phyloP scores from a whole-genome alignment of 2,888 invertebrate genomes.

The Melieria crassipennis region DNA sequence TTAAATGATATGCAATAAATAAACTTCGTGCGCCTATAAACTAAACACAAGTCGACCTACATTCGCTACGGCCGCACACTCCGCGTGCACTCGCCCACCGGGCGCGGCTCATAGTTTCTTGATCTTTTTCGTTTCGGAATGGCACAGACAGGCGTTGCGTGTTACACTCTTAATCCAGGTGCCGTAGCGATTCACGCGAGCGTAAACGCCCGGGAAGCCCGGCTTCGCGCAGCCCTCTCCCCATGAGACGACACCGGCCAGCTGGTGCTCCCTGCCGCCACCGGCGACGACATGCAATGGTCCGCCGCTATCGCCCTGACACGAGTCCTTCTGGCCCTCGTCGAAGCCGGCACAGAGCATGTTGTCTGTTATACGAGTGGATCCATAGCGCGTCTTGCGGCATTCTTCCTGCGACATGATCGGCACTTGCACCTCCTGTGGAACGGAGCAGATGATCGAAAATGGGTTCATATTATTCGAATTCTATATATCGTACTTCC shows the following conservation, averaged over 20 bases:
- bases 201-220: slow-evolving; percentile 82
- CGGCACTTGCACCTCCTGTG: slow-evolving; percentile 79
- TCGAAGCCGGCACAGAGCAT: slow-evolving; percentile 63
- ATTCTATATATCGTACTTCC: too few species aligned
- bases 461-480: neutral
- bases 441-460: too few species aligned
- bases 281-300: slow-evolving; percentile 59
- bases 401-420: slow-evolving; percentile 73
- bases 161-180: slow-evolving; percentile 77
- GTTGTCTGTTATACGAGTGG: slow-evolving; percentile 62
- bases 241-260: slow-evolving; percentile 77
- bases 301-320: slow-evolving; percentile 65
- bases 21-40: slow-evolving; percentile 20
- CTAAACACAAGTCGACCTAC: slow-evolving; percentile 6
- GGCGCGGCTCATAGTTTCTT: slow-evolving; percentile 46
- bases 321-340: slow-evolving; percentile 63
- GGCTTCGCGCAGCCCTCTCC: slow-evolving; percentile 67
- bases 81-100: neutral
- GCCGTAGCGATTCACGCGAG: slow-evolving; percentile 79
- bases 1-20: slow-evolving; percentile 32
- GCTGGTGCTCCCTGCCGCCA: slow-evolving; percentile 54
- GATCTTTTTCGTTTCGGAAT: slow-evolving; percentile 61
- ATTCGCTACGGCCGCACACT: neutral
- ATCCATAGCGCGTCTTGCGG: slow-evolving; percentile 59
- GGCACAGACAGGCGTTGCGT: slow-evolving; percentile 75